phyloP scores from a whole-genome alignment of 2,888 invertebrate species.

The Cloeon dipterum region DNA sequence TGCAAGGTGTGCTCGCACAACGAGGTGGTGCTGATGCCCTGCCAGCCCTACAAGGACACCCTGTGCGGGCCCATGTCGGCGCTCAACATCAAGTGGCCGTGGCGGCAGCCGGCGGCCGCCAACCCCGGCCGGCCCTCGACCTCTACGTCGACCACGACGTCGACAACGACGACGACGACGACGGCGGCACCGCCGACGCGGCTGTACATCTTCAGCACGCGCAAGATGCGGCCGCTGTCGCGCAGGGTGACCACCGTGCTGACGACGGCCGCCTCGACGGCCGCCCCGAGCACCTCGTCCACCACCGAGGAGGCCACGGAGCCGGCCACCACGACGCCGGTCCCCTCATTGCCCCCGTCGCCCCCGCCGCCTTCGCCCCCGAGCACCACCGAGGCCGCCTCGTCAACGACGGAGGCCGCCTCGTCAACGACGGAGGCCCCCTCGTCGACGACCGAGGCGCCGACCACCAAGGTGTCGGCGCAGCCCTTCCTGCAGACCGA shows the following conservation, averaged over 20 bases:
- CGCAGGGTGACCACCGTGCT: no score
- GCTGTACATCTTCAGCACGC: neutral
- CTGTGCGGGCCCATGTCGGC: conserved; percentile 45
- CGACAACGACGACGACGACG: neutral
- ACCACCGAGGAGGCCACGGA: no score
- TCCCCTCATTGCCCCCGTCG: no score
- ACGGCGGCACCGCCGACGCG: neutral
- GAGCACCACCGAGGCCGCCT: no score
- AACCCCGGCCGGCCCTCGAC: conserved; percentile 9
- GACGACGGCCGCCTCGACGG: no score
- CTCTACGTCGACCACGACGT: conserved; percentile 17
- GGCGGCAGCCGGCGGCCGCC: conserved; percentile 10
- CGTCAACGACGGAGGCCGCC: no score
- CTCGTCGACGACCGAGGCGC: neutral
- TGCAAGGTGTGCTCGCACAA: conserved; percentile 25
- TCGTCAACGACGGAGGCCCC: no score
- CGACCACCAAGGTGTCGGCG: neutral
- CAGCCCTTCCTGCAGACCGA: conserved; percentile 19
- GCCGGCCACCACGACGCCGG: no score
- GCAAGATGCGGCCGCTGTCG: no score
- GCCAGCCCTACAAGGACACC: conserved; percentile 51
- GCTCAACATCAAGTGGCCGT: conserved; percentile 36
- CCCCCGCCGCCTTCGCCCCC: neutral
- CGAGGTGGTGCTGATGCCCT: conserved; percentile 40
- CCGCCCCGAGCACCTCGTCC: no score